Percentiles rank a stretch among this genome's conserved stretches.
These are phyloP conservation scores for Epiblema foenella DNA, from an alignment of 2,888 invertebrate species.

Conservation along the genomic window DNA sequence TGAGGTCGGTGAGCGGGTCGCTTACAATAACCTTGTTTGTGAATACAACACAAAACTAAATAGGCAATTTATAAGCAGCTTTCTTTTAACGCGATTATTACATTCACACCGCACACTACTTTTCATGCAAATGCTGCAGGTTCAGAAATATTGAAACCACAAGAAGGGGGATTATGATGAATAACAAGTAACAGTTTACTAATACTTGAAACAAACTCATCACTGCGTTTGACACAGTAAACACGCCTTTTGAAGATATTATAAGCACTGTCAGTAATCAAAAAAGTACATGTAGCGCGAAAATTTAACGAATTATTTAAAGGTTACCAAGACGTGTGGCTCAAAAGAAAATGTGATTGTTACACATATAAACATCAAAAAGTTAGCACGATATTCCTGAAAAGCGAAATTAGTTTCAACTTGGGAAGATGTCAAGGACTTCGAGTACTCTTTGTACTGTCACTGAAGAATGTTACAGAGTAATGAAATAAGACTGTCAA, in stretches of 20 bases:
- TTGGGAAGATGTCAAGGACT: not conserved
- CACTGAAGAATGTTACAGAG: not conserved
- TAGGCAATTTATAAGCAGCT: not conserved
- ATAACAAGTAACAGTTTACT: slow-evolving; percentile 26
- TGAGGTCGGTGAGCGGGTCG: too few relatives aligned
- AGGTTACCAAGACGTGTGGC: not conserved
- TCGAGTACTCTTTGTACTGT: not conserved
- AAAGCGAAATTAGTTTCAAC: not conserved
- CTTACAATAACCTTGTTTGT: too few relatives aligned
- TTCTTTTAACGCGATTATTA: slow-evolving; percentile 19
- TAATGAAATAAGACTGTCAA: not conserved
- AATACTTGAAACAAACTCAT: slow-evolving; percentile 9
- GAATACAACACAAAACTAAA: too few relatives aligned
- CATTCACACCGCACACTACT: not conserved
- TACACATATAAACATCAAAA: not conserved
- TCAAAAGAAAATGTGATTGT: not conserved
- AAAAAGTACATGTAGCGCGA: too few relatives aligned
- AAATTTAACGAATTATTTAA: not conserved
- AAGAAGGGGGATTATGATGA: slow-evolving; percentile 17
- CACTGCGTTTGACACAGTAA: too few relatives aligned
- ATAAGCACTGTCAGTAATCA: too few relatives aligned
- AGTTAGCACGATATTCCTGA: not conserved
- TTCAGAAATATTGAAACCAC: slow-evolving; percentile 33
- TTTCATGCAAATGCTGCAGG: not conserved
- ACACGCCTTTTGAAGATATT: too few relatives aligned